A percentile compares a stretch with the other conserved stretches of the same genome.
Evolutionary conservation across 2,888 invertebrate species (phyloP).

Genomic region (Dexiosoma caninum): DNA sequence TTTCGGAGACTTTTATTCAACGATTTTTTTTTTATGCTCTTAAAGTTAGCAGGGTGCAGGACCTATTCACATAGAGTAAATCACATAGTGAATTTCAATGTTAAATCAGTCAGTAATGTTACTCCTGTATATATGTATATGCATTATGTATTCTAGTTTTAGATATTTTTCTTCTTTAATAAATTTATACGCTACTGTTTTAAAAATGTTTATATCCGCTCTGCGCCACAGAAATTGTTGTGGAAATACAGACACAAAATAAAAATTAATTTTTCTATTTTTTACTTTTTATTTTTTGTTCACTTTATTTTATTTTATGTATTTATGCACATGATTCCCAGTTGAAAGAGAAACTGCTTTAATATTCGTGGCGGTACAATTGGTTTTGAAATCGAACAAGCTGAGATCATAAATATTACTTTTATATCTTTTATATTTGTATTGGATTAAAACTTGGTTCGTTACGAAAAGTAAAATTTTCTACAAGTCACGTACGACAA

Average conservation of each 20-base stretch:
- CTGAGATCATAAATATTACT: conserved; percentile 33
- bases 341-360: neutral
- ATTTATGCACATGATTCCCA: neutral
- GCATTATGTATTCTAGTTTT: no score
- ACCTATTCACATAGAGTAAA: no score
- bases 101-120: no score
- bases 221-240: neutral
- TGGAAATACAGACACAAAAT: neutral
- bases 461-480: neutral
- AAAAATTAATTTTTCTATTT: neutral
- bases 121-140: no score
- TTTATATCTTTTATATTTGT: conserved; percentile 4
- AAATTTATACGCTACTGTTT: neutral
- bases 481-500: conserved; percentile 27
- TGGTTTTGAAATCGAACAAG: conserved; percentile 1
- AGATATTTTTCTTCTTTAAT: no score
- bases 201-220: neutral
- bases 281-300: no score
- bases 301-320: neutral
- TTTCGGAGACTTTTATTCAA: no score
- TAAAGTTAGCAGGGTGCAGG: no score
- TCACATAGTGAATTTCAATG: no score
- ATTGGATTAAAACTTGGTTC: conserved; percentile 24
- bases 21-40: no score
- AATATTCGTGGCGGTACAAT: neutral